These are phyloP conservation scores for Meteorus cinctellus DNA, from an alignment of 2,888 invertebrate species.

Conservation along the genomic window DNA sequence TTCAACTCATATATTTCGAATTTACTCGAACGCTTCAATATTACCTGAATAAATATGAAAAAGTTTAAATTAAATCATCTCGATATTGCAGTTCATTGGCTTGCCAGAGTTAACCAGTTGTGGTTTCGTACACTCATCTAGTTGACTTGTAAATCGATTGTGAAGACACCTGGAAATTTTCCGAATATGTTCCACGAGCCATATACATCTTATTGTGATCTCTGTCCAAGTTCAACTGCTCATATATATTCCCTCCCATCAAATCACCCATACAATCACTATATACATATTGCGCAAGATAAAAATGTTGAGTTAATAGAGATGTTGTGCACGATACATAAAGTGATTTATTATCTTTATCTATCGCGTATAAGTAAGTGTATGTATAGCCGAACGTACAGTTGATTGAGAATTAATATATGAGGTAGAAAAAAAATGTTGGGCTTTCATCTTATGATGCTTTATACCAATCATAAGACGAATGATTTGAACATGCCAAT, in stretches of 20 bases:
- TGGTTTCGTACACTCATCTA: too few species aligned
- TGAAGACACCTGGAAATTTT: neutral
- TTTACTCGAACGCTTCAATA: too few species aligned
- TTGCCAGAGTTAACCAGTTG: too few species aligned
- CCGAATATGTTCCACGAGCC: neutral
- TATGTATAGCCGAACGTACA: neutral
- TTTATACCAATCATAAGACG: neutral
- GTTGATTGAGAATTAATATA: neutral
- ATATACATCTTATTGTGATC: neutral
- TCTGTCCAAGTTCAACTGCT: neutral
- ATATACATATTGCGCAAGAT: neutral
- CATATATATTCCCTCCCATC: neutral
- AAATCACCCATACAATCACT: neutral
- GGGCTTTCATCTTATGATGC: neutral
- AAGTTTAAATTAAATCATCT: neutral
- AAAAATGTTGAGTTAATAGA: neutral
- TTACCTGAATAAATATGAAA: too few species aligned
- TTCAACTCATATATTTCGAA: too few species aligned
- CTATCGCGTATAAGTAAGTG: neutral
- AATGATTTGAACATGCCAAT: neutral
- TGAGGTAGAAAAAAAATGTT: neutral
- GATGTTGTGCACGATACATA: neutral
- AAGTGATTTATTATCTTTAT: constrained; percentile 11
- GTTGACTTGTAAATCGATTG: neutral
- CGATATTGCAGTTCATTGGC: neutral